Evolutionary conservation across 1,140 invertebrate genomes (phyloP).

Genomic region (Drosophila subpulchrella): DNA sequence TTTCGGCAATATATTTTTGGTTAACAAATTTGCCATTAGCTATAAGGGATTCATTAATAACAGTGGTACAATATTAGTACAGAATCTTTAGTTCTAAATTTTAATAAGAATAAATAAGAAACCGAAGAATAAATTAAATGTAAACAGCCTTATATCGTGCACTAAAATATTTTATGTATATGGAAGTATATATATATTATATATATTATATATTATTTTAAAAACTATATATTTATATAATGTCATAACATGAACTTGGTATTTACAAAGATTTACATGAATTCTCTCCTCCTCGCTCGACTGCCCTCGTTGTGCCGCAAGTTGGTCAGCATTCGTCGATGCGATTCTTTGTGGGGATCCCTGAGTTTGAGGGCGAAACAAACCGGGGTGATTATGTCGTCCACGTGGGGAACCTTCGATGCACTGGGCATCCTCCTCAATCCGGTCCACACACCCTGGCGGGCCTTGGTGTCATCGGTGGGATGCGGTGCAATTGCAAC

Average conservation of each 20-base stretch:
- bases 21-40: too few relatives aligned
- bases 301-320: constrained; percentile 12
- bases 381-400: constrained; percentile 53
- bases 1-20: neutral
- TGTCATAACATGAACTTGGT: neutral
- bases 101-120: neutral
- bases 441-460: constrained; percentile 65
- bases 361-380: constrained; percentile 40
- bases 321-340: constrained; percentile 20
- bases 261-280: neutral
- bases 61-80: too few relatives aligned
- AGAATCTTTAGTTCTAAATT: too few relatives aligned
- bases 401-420: constrained; percentile 65
- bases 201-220: too few relatives aligned
- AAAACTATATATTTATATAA: too few relatives aligned
- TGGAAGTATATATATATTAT: too few relatives aligned
- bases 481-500: constrained; percentile 45
- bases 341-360: constrained; percentile 25
- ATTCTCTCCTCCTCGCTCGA: neutral
- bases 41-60: too few relatives aligned
- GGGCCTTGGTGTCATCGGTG: constrained; percentile 9
- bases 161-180: too few relatives aligned
- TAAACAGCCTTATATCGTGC: too few relatives aligned
- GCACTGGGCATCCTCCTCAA: constrained; percentile 54
- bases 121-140: too few relatives aligned